phyloP scores from a whole-genome alignment of 2,113 vertebrate genomes.

The Procavia capensis region DNA sequence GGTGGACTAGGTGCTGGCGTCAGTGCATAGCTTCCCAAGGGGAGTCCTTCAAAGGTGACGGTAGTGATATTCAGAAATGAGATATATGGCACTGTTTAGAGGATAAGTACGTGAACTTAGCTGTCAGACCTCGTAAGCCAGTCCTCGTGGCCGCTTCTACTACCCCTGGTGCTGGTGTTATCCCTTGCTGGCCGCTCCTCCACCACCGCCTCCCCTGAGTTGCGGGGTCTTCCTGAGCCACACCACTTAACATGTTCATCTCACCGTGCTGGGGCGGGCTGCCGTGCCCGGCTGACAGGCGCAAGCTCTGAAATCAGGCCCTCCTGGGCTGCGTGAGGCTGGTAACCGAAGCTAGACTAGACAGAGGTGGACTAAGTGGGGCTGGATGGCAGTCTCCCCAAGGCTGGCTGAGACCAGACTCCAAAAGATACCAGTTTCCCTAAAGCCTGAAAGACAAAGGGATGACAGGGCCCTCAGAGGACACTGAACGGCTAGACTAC shows the following conservation, averaged over 20 bases:
- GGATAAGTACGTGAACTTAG: too few relatives aligned
- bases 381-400: not conserved
- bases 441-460: not conserved
- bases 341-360: too few relatives aligned
- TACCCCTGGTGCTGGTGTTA: not conserved
- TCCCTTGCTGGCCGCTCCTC: not conserved
- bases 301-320: not conserved
- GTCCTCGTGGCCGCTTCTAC: fast-evolving
- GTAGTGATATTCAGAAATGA: too few relatives aligned
- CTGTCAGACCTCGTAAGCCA: too few relatives aligned
- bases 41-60: too few relatives aligned
- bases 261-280: not conserved
- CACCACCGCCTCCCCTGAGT: too few relatives aligned
- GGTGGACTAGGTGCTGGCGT: too few relatives aligned
- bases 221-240: not conserved
- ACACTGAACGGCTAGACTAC: not conserved
- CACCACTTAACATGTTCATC: not conserved
- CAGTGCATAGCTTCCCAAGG: too few relatives aligned
- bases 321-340: fast-evolving
- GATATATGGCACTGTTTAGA: too few relatives aligned
- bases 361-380: too few relatives aligned
- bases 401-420: not conserved
- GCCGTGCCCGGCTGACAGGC: fast-evolving
- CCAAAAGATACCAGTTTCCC: not conserved
- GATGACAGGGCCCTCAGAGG: fast-evolving